These are phyloP conservation scores for Drosophila mercatorum DNA, from an alignment of 2,888 invertebrate species.

Conservation along the genomic window DNA sequence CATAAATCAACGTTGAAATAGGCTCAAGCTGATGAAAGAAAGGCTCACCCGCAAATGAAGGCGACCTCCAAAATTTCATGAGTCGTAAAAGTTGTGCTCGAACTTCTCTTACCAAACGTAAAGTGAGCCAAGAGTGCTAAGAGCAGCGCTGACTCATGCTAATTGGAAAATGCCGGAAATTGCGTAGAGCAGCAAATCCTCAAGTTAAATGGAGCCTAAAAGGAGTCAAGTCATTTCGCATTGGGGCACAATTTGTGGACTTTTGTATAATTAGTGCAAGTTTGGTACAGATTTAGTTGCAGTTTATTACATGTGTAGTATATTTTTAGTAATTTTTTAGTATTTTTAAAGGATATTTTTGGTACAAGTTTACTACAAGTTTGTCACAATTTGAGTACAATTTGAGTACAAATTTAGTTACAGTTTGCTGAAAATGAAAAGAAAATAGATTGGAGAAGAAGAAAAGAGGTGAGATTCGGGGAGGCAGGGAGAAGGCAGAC, in stretches of 20 bases:
- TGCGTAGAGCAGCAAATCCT: background rate
- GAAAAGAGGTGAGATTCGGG: background rate
- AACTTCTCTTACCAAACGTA: conserved; percentile 16
- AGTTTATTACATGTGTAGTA: too few species aligned
- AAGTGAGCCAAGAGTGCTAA: too few species aligned
- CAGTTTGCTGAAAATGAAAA: too few species aligned
- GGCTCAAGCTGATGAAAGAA: conserved; percentile 48
- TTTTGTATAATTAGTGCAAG: background rate
- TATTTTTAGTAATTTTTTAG: too few species aligned
- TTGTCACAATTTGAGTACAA: too few species aligned
- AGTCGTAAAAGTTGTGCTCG: conserved; percentile 39
- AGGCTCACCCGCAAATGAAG: conserved; percentile 20
- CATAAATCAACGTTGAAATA: conserved; percentile 72
- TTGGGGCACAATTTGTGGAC: background rate
- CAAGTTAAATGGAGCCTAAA: conserved; percentile 9
- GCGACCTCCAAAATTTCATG: conserved; percentile 18
- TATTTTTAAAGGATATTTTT: too few species aligned
- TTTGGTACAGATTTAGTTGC: background rate
- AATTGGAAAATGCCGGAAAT: conserved; percentile 35
- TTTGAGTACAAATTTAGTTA: too few species aligned
- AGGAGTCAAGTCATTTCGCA: conserved; percentile 8
- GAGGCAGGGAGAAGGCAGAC: background rate
- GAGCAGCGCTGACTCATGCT: conserved; percentile 34
- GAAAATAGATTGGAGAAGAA: background rate
- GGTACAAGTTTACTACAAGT: too few species aligned